These are phyloP conservation scores for Stenolophus ochropezus DNA, from an alignment of 2,888 invertebrate genomes.

Conservation along the genomic window DNA sequence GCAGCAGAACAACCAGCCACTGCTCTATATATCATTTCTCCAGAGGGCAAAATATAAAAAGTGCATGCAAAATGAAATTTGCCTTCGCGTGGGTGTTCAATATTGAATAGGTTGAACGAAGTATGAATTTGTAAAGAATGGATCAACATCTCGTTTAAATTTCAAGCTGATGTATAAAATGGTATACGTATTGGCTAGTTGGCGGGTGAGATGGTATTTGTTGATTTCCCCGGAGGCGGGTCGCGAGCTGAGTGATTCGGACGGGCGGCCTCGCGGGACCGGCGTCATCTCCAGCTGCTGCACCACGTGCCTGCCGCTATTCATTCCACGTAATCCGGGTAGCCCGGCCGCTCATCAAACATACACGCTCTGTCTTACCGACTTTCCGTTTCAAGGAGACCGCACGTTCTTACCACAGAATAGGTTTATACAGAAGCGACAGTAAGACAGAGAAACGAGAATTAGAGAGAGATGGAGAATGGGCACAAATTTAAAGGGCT, in stretches of 20 bases:
- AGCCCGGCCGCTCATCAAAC: not conserved
- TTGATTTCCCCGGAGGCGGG: slow-evolving; percentile 19
- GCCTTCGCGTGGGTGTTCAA: not conserved
- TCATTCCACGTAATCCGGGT: not conserved
- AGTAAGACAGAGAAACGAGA: no score
- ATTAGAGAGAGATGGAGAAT: no score
- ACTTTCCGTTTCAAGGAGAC: not conserved
- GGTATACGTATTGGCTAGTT: not conserved
- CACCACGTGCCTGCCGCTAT: not conserved
- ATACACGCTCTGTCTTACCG: not conserved
- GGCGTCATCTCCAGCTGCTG: slow-evolving; percentile 6
- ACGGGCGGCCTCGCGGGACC: not conserved
- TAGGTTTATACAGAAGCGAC: no score
- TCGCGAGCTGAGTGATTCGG: slow-evolving; percentile 10
- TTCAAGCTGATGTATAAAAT: slow-evolving; percentile 14
- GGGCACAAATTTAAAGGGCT: no score
- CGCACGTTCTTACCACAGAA: no score
- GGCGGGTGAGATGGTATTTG: not conserved
- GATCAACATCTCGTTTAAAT: slow-evolving; percentile 11
- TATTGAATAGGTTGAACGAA: not conserved
- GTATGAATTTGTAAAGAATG: not conserved
- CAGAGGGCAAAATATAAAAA: not conserved
- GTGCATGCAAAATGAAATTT: not conserved
- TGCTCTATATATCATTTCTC: no score
- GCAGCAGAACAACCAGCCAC: no score